A percentile compares a stretch with the other conserved stretches of the same genome.
Conservation (phyloP, 2,888 invertebrate genomes). For the Icerya purchasi region DNA sequence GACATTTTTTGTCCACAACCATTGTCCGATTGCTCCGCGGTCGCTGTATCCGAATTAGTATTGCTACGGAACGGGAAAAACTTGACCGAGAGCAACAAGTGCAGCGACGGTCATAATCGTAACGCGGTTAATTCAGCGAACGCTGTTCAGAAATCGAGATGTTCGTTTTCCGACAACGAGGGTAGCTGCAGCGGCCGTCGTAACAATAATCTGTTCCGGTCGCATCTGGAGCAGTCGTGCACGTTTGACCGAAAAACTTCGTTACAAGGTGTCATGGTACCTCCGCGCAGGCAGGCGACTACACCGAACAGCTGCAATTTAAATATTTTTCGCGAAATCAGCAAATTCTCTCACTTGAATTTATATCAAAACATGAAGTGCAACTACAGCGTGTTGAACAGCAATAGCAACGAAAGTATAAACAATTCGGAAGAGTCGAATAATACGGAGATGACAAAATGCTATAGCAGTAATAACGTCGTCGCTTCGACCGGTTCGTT, state of each 20-base stretch:
- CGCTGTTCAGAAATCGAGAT: neutral
- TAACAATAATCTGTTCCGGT: neutral
- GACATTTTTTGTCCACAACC: slow-evolving; percentile 40
- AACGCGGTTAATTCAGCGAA: neutral
- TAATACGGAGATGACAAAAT: slow-evolving; percentile 1
- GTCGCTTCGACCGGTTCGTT: slow-evolving; percentile 21
- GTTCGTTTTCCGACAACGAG: neutral
- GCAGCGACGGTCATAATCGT: neutral
- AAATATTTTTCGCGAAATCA: slow-evolving; percentile 39
- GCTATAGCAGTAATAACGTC: slow-evolving; percentile 33
- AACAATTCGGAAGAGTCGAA: slow-evolving; percentile 1
- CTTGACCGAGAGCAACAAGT: neutral
- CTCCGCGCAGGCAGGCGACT: slow-evolving; percentile 17
- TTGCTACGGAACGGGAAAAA: neutral
- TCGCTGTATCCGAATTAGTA: slow-evolving; percentile 34
- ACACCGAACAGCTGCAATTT: slow-evolving; percentile 19
- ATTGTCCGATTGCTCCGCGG: slow-evolving; percentile 44
- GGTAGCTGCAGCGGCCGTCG: neutral
- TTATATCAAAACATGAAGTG: slow-evolving; percentile 37
- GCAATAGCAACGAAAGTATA: slow-evolving; percentile 24
- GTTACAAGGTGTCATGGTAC: slow-evolving; percentile 12
- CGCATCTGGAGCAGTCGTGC: neutral
- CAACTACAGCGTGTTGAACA: slow-evolving; percentile 40
- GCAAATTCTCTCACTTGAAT: slow-evolving; percentile 47
- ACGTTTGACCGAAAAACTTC: neutral